A percentile compares a stretch with the other conserved stretches of the same genome.
These are phyloP conservation scores for Amphilophus citrinellus DNA, from an alignment of 2,113 vertebrate species.

Conservation along the genomic window DNA sequence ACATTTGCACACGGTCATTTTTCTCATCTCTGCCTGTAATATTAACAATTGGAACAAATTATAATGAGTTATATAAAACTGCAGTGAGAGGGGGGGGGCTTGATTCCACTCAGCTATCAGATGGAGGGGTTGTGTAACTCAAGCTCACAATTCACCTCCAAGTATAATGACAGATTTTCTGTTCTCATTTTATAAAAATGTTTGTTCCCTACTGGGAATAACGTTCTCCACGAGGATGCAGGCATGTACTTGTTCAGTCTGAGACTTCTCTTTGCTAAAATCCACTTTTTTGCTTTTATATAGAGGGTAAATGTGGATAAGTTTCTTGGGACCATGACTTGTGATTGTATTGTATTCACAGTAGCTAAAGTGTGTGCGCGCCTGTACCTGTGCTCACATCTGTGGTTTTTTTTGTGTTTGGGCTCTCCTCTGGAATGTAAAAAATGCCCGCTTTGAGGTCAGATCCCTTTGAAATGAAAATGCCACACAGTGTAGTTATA, in stretches of 20 bases:
- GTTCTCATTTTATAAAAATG: slow-evolving; percentile 64
- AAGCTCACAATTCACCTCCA: slow-evolving; percentile 16
- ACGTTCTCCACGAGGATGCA: slow-evolving; percentile 21
- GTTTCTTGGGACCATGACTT: slow-evolving; percentile 3
- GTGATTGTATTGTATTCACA: background rate
- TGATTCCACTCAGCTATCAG: slow-evolving; percentile 28
- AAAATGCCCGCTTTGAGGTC: slow-evolving; percentile 55
- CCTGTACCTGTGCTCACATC: slow-evolving; percentile 41
- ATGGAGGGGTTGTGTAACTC: slow-evolving; percentile 48
- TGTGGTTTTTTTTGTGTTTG: slow-evolving; percentile 44
- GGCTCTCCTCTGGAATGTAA: slow-evolving; percentile 55
- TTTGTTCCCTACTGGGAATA: slow-evolving; percentile 51
- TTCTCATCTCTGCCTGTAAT: slow-evolving; percentile 25
- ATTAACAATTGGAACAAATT: slow-evolving; percentile 23
- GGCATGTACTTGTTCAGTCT: slow-evolving; percentile 23
- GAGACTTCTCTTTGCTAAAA: slow-evolving; percentile 36
- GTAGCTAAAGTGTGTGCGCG: slow-evolving; percentile 12
- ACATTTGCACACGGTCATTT: background rate
- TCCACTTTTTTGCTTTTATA: slow-evolving; percentile 18
- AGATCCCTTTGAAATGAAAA: slow-evolving; percentile 68
- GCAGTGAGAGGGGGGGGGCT: background rate
- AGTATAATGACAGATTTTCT: slow-evolving; percentile 40
- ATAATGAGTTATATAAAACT: slow-evolving; percentile 36
- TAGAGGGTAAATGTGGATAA: background rate
- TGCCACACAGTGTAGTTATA: slow-evolving; percentile 48